Base-by-base conservation (phyloP, 2,113 vertebrate species). In the Anseranas semipalmata region DNA sequence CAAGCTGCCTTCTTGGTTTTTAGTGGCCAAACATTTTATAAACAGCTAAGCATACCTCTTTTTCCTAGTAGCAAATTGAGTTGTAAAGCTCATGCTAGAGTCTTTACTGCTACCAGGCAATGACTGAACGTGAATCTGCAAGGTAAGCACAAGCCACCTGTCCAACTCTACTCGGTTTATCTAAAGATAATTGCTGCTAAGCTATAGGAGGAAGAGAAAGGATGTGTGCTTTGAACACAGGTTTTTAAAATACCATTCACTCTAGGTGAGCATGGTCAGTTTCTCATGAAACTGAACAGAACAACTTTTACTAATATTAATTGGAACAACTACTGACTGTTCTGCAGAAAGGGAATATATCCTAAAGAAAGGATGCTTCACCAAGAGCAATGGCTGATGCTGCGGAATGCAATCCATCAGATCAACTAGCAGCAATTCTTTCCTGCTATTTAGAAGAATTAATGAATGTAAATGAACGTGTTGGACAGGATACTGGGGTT, bases 71-170 rank as follows among this genome's bases (percentile, higher is more conserved):
- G 8, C 30, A 17, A 70, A 58, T 0, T 2, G 56, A 10, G 21
- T 0, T 6, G 32, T 3, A 78, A 18, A 56, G 33, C 55, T 48
- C 62, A 28, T 2, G 32, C 21, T 27, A 30, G 60, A 93, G 81
- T 45, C 39, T 28, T 13, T 6, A 12, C 30, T 25, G 66, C 71
- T 48, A 59, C 67, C 73, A 46, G 28, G 52, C 41, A 30, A 37
- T 3, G 53, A 4, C 15, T 2, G 33, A 52, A 22, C 15, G 0
- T 0, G 2, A 4, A 37, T 8, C 50, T 33, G 15, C n/a, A 8
- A 35, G 60, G 63, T 1, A 56, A 87, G 89, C 70, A 35, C 7
- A 33, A 68, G 65, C 20, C 35, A 13, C 43, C 39, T 6, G 24
- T 9, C 72, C 32, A 21, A 50, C 33, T 1, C 32, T 16, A 50